Evolutionary conservation across 1,140 invertebrate species (phyloP).

Genomic region (Branchinecta lynchi): DNA sequence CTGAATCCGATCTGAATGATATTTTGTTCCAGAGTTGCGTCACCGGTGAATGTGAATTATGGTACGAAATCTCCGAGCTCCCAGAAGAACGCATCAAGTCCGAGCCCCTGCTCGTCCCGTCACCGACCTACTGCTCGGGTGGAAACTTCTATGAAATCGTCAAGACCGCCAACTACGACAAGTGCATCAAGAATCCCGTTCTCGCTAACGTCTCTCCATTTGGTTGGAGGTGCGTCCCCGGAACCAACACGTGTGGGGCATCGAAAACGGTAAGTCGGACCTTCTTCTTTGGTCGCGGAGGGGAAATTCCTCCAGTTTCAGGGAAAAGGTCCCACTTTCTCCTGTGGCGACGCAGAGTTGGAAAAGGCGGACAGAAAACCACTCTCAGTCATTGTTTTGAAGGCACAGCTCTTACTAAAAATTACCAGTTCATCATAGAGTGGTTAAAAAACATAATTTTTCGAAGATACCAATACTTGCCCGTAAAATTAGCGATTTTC

Average conservation of each 20-base stretch:
- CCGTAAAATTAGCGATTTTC: too few species aligned
- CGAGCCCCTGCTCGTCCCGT: constrained; percentile 19
- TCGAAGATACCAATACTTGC: too few species aligned
- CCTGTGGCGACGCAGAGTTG: too few species aligned
- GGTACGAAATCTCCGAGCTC: constrained; percentile 18
- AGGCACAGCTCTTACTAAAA: too few species aligned
- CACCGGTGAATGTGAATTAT: constrained; percentile 20
- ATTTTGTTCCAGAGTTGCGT: constrained; percentile 17
- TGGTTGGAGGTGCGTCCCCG: background rate
- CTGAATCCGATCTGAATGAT: too few species aligned
- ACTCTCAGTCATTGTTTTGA: too few species aligned
- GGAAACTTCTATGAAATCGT: constrained; percentile 25
- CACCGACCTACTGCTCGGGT: constrained; percentile 23
- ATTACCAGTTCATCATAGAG: too few species aligned
- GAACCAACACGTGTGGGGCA: background rate
- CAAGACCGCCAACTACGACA: constrained; percentile 26
- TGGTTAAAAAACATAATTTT: too few species aligned
- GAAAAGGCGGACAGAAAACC: too few species aligned
- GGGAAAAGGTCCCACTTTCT: too few species aligned
- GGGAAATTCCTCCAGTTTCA: too few species aligned
- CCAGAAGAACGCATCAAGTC: constrained; percentile 16
- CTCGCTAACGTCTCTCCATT: constrained; percentile 12
- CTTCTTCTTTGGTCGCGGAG: too few species aligned
- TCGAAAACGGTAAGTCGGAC: background rate
- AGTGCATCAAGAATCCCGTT: constrained; percentile 24